A percentile compares a stretch with the other conserved stretches of the same genome.
These are phyloP conservation scores for Drosophila nigricruria DNA, from an alignment of 2,888 invertebrate genomes.

Conservation along the genomic window DNA sequence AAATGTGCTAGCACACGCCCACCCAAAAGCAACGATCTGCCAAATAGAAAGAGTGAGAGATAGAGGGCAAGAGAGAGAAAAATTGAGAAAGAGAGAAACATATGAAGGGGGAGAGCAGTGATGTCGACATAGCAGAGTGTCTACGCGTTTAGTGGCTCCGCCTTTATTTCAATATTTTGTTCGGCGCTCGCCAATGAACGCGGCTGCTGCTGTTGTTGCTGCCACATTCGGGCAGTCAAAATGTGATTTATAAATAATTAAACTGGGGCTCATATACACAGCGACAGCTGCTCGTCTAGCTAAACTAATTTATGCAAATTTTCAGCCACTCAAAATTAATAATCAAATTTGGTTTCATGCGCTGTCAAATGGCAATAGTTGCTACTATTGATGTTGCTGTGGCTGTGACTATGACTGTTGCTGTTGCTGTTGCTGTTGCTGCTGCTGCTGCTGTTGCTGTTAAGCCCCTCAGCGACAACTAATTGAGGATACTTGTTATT, in stretches of 20 bases:
- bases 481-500: conserved; percentile 53
- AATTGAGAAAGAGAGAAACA: conserved; percentile 1
- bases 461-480: conserved; percentile 51
- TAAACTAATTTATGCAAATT: conserved; percentile 67
- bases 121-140: background rate
- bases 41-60: conserved; percentile 11
- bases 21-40: conserved; percentile 43
- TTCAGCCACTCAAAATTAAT: conserved; percentile 58
- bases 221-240: conserved; percentile 39
- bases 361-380: conserved; percentile 35
- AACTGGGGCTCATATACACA: conserved; percentile 32
- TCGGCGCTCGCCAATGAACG: conserved; percentile 64
- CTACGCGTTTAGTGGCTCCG: conserved; percentile 55
- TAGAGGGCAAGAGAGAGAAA: background rate
- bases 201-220: conserved; percentile 16
- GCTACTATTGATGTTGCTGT: conserved; percentile 24
- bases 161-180: conserved; percentile 55
- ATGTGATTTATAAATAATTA: conserved; percentile 69
- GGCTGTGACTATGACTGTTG: conserved; percentile 22
- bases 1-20: conserved; percentile 50
- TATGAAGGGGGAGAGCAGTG: background rate
- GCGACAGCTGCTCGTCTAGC: conserved; percentile 53
- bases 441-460: conserved; percentile 19
- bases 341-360: conserved; percentile 49
- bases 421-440: conserved; percentile 22